Percentiles rank a stretch among this genome's conserved stretches.
These are phyloP conservation scores for Gila robusta DNA, from an alignment of 2,797 vertebrate genomes.

Conservation along the genomic window DNA sequence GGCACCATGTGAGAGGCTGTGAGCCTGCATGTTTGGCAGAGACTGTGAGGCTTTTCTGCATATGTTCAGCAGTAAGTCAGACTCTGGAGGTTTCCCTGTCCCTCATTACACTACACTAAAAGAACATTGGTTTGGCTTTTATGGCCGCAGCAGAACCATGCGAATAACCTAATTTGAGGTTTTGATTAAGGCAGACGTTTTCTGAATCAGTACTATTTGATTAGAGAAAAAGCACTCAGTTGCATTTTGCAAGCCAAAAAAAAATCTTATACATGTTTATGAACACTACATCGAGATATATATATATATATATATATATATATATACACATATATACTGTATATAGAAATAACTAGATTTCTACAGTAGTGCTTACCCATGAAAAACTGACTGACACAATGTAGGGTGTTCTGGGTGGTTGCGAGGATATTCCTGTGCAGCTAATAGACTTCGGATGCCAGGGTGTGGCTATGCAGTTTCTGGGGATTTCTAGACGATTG, in stretches of 20 bases:
- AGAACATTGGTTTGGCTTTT: slow-evolving; percentile 26
- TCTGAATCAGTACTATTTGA: slow-evolving; percentile 7
- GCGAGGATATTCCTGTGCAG: background rate
- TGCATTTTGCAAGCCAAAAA: slow-evolving; percentile 17
- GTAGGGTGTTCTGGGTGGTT: background rate
- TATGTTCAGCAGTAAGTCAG: slow-evolving; percentile 47
- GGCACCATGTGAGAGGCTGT: slow-evolving; percentile 71
- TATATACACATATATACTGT: too few species aligned
- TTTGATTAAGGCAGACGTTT: slow-evolving; percentile 29
- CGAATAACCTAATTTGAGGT: slow-evolving; percentile 10
- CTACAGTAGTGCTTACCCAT: background rate
- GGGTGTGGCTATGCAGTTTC: background rate
- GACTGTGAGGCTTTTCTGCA: slow-evolving; percentile 60
- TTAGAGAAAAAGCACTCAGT: background rate
- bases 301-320: background rate
- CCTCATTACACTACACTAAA: slow-evolving; percentile 29
- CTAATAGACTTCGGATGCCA: background rate
- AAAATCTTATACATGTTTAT: background rate
- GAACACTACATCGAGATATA: background rate
- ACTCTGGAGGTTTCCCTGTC: slow-evolving; percentile 43
- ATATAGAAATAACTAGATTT: too few species aligned
- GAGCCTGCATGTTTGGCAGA: slow-evolving; percentile 71
- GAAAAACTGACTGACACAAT: background rate
- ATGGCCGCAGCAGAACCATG: background rate
- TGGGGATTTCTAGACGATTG: background rate